Percentiles rank a stretch among this genome's conserved stretches.
phyloP scores from a whole-genome alignment of 1,140 invertebrate species.

The Drosophila teissieri region DNA sequence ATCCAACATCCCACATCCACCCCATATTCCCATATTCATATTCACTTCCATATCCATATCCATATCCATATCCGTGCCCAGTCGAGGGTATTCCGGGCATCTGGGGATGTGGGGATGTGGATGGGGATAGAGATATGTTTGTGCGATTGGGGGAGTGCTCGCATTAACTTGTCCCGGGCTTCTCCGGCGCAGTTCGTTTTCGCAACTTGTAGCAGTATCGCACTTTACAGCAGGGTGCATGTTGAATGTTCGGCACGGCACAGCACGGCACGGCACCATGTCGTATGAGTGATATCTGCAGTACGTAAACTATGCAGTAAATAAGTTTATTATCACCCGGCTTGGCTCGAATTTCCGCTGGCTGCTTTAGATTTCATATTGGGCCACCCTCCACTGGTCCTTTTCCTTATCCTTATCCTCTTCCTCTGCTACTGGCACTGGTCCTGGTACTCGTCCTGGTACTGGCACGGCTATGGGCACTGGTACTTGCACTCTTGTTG shows the following conservation, averaged over 20 bases:
- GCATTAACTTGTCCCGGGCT: conserved; percentile 16
- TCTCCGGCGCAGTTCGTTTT: not conserved
- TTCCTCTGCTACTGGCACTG: no score
- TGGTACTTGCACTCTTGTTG: not conserved
- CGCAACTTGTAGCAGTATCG: conserved; percentile 63
- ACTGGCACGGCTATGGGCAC: no score
- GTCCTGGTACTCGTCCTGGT: no score
- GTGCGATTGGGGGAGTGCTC: conserved; percentile 27
- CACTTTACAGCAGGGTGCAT: conserved; percentile 76
- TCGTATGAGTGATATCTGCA: conserved; percentile 77
- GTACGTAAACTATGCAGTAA: conserved; percentile 78
- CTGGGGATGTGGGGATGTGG: not conserved
- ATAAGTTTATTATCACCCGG: conserved; percentile 73
- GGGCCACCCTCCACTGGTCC: not conserved
- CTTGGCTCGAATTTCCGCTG: conserved; percentile 17
- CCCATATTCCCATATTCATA: not conserved
- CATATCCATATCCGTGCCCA: not conserved
- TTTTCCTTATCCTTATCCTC: no score
- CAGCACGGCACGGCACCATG: conserved; percentile 68
- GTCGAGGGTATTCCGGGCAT: no score
- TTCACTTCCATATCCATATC: not conserved
- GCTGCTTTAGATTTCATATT: conserved; percentile 23
- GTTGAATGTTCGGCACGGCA: conserved; percentile 54
- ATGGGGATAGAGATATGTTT: not conserved
- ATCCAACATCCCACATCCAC: not conserved